A percentile compares a stretch with the other conserved stretches of the same genome.
Evolutionary conservation across 2,797 vertebrate genomes (phyloP).

Genomic region (Rhynchonycteris naso): DNA sequence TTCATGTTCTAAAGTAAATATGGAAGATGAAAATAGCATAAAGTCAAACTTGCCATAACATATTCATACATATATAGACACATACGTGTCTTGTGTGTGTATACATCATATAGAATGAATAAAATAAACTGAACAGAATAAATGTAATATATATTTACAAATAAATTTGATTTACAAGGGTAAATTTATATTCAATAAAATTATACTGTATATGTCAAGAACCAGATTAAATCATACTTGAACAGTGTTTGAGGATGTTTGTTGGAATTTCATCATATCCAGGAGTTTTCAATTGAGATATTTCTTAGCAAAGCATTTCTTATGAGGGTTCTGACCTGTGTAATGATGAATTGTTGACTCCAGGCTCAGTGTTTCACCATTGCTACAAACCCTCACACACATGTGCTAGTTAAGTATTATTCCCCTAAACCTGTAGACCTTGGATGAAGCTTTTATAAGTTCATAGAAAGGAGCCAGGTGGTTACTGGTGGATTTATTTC

Average conservation of each 20-base stretch:
- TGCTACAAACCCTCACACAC: not conserved
- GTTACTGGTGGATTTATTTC: not conserved
- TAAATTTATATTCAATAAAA: not conserved
- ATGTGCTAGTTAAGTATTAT: conserved; percentile 1
- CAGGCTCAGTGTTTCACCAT: not conserved
- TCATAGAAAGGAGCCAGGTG: not conserved
- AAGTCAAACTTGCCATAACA: not conserved
- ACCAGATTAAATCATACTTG: not conserved
- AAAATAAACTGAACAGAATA: not conserved
- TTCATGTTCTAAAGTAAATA: not conserved
- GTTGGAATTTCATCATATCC: not conserved
- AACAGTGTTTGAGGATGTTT: not conserved
- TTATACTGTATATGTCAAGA: not conserved
- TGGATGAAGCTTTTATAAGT: not conserved
- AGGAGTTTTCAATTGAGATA: not conserved
- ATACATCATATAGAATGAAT: not conserved
- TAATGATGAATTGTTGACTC: conserved; percentile 31
- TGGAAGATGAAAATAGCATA: not conserved
- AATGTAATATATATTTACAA: not conserved
- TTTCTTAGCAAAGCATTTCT: not conserved
- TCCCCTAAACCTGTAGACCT: not conserved
- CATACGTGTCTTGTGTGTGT: not conserved
- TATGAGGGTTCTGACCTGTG: not conserved
- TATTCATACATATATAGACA: not conserved
- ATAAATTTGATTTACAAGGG: not conserved